Conservation (phyloP, 2,113 vertebrate genomes). For the Ginglymostoma cirratum region DNA sequence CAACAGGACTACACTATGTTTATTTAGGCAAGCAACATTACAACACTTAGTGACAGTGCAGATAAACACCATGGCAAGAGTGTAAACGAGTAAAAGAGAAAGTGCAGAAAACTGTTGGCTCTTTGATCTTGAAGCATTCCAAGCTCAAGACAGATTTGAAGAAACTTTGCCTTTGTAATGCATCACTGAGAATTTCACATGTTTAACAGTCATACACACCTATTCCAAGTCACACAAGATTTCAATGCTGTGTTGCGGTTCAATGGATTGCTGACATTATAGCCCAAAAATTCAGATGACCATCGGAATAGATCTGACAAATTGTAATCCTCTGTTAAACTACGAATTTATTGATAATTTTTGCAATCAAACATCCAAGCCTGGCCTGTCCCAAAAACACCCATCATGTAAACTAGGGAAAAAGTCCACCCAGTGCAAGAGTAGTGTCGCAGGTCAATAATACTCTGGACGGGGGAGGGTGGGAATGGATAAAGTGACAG, state of each 20-base stretch:
- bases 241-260: neutral
- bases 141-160: neutral
- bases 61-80: neutral
- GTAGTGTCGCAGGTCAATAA: too few relatives aligned
- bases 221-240: neutral
- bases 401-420: too few relatives aligned
- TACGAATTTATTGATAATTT: too few relatives aligned
- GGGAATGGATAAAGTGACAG: too few relatives aligned
- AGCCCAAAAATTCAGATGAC: too few relatives aligned
- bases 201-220: neutral
- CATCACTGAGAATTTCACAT: neutral
- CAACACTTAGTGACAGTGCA: neutral
- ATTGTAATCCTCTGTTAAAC: too few relatives aligned
- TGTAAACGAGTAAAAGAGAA: neutral
- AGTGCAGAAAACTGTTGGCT: neutral
- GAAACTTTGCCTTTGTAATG: neutral
- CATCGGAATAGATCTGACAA: too few relatives aligned
- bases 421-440: too few relatives aligned
- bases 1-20: too few relatives aligned
- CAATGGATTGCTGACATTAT: neutral
- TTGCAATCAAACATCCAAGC: too few relatives aligned
- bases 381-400: too few relatives aligned
- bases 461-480: too few relatives aligned
- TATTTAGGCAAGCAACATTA: neutral
- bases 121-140: neutral